Evolutionary conservation across 1,140 invertebrate genomes (phyloP), one percentile per base, ranked within the genome.

Genomic region (Scaptodrosophila lebanonensis): DNA sequence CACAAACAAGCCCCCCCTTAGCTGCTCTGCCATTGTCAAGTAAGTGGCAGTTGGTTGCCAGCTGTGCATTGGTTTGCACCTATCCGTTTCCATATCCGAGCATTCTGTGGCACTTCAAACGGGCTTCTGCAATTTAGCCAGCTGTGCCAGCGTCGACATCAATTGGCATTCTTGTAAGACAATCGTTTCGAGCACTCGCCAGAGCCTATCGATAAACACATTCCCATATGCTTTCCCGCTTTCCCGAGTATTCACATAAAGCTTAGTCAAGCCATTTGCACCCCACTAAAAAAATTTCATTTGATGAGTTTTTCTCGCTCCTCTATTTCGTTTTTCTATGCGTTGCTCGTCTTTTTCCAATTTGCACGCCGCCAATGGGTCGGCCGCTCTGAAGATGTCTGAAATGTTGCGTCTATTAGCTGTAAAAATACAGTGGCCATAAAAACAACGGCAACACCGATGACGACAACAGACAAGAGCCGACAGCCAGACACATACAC

Each of bases 361-460:
- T 77, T 77, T 77, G 72, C 68, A 65, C 59, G 64, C 51, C 73
- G 79, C n/a, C n/a, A 77, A 79, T 76, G 65, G 15, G 68, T 30
- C 65, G 66, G 73, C 73, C 60, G 58, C 49, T 60, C 70, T 61
- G 58, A 70, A 63, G 68, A 77, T 77, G 61, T n/a, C n/a, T n/a
- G n/a, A n/a, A n/a, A n/a, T n/a, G n/a, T n/a, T n/a, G 47, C 43
- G 62, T 44, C 63, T 63, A 66, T 66, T 66, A 77, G 72, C 72
- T 58, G 73, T 65, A 77, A 77, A 79, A 79, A 73, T 66, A 68
- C 68, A 51, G 68, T 69, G 64, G 75, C 75, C 38, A 79, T 79
- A 60, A 79, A 65, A 43, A 45, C 29, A 35, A 27, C 29, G 44
- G 48, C 25, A 18, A 40, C 48, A 51, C 57, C 15, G 30, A 15